phyloP scores from a whole-genome alignment of 2,888 invertebrate species.

The Harmothoe impar region DNA sequence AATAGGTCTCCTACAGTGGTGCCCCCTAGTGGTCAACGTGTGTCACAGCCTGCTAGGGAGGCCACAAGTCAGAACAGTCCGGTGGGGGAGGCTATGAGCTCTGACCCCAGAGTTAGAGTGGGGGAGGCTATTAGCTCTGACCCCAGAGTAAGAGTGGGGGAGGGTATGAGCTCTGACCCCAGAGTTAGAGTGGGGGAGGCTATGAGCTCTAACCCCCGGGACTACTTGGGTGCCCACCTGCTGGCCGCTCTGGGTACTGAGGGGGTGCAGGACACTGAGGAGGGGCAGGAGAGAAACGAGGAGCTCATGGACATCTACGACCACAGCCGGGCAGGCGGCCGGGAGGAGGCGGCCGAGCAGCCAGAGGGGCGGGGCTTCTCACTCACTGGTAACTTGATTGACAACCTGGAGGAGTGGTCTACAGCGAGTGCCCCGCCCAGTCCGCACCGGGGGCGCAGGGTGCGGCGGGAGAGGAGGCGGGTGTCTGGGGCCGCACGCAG shows the following conservation, averaged over 20 bases:
- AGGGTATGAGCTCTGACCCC: too few relatives aligned
- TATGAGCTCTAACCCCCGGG: neutral
- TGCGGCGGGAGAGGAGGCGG: constrained; percentile 3
- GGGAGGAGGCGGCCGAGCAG: constrained; percentile 20
- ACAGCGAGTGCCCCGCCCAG: constrained; percentile 56
- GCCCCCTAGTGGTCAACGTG: too few relatives aligned
- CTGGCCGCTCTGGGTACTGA: neutral
- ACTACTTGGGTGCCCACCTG: neutral
- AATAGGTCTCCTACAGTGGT: too few relatives aligned
- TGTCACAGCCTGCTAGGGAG: too few relatives aligned
- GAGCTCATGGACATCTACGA: constrained; percentile 44
- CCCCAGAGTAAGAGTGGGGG: too few relatives aligned
- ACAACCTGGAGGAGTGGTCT: constrained; percentile 59
- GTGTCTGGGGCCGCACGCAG: neutral
- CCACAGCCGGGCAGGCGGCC: constrained; percentile 18
- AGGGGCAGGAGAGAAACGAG: too few relatives aligned
- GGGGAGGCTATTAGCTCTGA: too few relatives aligned
- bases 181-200: neutral
- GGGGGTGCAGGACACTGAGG: neutral
- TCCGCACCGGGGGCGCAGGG: constrained; percentile 32
- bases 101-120: too few relatives aligned
- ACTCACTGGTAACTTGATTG: constrained; percentile 44
- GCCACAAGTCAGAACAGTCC: too few relatives aligned
- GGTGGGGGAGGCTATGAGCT: too few relatives aligned
- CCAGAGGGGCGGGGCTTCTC: constrained; percentile 28